A percentile compares a stretch with the other conserved stretches of the same genome.
Evolutionary conservation across 2,797 vertebrate genomes (phyloP).

Genomic region (Mycteria americana): DNA sequence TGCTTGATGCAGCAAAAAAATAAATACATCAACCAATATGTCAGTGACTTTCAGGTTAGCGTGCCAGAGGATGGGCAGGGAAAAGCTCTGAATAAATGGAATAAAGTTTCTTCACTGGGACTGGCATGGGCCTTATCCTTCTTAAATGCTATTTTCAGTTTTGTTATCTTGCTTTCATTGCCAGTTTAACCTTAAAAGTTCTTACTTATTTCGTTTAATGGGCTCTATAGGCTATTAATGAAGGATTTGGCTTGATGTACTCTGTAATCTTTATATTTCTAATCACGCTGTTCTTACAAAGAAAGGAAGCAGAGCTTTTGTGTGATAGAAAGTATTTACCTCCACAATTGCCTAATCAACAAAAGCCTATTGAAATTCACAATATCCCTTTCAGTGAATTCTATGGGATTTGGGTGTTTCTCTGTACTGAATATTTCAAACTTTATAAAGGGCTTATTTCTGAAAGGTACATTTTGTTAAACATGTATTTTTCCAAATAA

Average conservation of each 20-base stretch:
- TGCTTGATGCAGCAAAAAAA: not conserved
- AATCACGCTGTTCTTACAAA: not conserved
- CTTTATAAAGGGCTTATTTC: constrained; percentile 16
- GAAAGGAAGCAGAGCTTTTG: not conserved
- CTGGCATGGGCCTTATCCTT: not conserved
- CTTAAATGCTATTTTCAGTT: not conserved
- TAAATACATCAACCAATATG: not conserved
- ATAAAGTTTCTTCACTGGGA: not conserved
- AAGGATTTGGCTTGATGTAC: not conserved
- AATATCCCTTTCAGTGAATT: not conserved
- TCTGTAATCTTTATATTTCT: not conserved
- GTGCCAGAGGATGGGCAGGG: not conserved
- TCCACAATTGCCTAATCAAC: not conserved
- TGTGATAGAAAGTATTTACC: not conserved
- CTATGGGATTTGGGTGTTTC: not conserved
- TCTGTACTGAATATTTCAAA: not conserved
- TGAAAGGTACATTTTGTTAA: not conserved
- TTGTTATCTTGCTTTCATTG: not conserved
- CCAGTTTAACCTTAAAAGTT: not conserved
- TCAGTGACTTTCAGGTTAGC: not conserved
- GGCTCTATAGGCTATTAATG: not conserved
- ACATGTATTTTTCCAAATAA: not conserved
- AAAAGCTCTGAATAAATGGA: not conserved
- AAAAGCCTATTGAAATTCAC: constrained; percentile 1
- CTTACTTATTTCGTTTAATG: not conserved